phyloP scores from a whole-genome alignment of 2,888 invertebrate species.

The Mimas tiliae region DNA sequence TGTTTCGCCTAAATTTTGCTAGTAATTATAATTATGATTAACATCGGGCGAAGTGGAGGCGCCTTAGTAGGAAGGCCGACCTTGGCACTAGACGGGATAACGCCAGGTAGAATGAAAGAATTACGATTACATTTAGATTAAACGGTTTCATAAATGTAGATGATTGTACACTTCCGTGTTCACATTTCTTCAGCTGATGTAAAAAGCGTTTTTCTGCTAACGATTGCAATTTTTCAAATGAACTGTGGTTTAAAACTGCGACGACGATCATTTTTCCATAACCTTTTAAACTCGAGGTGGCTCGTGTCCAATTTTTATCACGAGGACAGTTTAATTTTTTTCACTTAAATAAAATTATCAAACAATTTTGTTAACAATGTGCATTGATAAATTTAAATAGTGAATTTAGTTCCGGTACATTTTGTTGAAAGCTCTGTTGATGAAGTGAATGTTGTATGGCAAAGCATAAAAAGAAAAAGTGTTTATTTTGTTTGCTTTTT shows the following conservation, averaged over 20 bases:
- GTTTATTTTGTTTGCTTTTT: not conserved
- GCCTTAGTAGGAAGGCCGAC: no score
- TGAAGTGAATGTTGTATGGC: not conserved
- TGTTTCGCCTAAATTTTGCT: not conserved
- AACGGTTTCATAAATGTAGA: not conserved
- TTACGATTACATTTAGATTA: no score
- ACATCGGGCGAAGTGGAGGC: no score
- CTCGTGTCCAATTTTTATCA: not conserved
- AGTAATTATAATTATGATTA: not conserved
- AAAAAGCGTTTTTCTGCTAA: not conserved
- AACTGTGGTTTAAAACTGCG: constrained; percentile 11
- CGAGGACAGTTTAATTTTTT: not conserved
- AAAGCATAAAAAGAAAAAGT: not conserved
- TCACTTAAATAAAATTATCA: not conserved
- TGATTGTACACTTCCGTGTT: not conserved
- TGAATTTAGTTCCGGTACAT: not conserved
- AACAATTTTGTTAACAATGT: not conserved
- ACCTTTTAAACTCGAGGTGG: constrained; percentile 6
- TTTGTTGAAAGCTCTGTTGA: not conserved
- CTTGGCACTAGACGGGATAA: no score
- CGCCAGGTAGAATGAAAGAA: no score
- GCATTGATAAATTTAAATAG: not conserved
- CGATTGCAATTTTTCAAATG: constrained; percentile 5
- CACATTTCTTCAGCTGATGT: not conserved
- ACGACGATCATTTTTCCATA: constrained; percentile 24